phyloP scores from a whole-genome alignment of 1,140 invertebrate genomes.

The Brachionus paranguensis region DNA sequence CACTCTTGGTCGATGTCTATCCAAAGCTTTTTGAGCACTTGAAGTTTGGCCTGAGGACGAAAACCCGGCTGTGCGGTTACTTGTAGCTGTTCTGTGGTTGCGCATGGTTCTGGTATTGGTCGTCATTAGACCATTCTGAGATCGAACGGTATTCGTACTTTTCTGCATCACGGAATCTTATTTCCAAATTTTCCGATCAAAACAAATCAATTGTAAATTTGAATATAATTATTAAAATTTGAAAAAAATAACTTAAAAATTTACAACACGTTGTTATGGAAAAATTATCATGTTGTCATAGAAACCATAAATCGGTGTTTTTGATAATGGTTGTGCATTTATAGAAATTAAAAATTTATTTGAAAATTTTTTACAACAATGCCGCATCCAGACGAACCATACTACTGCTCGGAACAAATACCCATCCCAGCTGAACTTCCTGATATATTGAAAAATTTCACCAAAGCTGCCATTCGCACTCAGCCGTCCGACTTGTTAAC shows the following conservation, averaged over 20 bases:
- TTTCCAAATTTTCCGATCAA: neutral
- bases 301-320: neutral
- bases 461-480: slow-evolving; percentile 79
- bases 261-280: neutral
- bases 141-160: slow-evolving; percentile 5
- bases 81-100: slow-evolving; percentile 16
- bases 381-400: slow-evolving; percentile 51
- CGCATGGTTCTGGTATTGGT: slow-evolving; percentile 2
- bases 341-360: neutral
- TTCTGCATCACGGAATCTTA: slow-evolving; percentile 1
- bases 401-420: slow-evolving; percentile 59
- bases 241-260: neutral
- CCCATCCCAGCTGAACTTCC: slow-evolving; percentile 73
- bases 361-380: neutral
- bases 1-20: slow-evolving; percentile 16
- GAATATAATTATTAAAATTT: neutral
- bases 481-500: slow-evolving; percentile 74
- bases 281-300: neutral
- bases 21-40: neutral
- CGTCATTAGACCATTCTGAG: neutral
- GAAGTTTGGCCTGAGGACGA: slow-evolving; percentile 34
- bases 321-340: neutral
- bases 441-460: slow-evolving; percentile 73
- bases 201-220: neutral
- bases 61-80: slow-evolving; percentile 10